phyloP scores from a whole-genome alignment of 2,888 invertebrate species.

The Lasioglossum pauxillum region DNA sequence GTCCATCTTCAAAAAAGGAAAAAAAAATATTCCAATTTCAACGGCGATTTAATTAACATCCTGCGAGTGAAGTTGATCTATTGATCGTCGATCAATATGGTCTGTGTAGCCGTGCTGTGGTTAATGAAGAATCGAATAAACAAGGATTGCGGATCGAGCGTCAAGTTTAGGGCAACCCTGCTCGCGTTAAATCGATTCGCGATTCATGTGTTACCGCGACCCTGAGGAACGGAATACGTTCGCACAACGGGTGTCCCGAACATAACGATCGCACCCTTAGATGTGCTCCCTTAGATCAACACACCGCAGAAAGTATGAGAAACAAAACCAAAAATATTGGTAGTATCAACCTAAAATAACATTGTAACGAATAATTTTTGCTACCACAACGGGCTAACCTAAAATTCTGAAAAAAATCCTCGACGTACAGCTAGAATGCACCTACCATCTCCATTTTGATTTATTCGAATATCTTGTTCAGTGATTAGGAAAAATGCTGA shows the following conservation, averaged over 20 bases:
- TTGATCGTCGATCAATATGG: not conserved
- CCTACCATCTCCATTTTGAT: not conserved
- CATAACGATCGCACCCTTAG: not conserved
- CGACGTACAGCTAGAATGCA: not conserved
- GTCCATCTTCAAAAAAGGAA: not conserved
- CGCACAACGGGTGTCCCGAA: not conserved
- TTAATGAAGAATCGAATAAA: conserved; percentile 3
- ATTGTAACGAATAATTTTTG: not conserved
- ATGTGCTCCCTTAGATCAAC: not conserved
- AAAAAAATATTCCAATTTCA: not conserved
- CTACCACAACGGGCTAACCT: not conserved
- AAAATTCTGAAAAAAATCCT: not conserved
- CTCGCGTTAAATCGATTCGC: conserved; percentile 14
- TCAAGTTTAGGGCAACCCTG: not conserved
- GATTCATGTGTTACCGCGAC: conserved; percentile 6
- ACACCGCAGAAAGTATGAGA: not conserved
- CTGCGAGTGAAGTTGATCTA: not conserved
- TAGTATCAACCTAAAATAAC: not conserved
- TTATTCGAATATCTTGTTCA: not conserved
- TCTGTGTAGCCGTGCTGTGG: not conserved
- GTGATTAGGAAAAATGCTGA: not conserved
- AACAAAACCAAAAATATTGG: not conserved
- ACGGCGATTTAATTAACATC: not conserved
- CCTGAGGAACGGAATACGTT: not conserved
- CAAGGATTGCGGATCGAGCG: not conserved